Percentiles rank a stretch among this genome's conserved stretches.
Conservation (phyloP, 2,113 vertebrate genomes). For the Indicator indicator region DNA sequence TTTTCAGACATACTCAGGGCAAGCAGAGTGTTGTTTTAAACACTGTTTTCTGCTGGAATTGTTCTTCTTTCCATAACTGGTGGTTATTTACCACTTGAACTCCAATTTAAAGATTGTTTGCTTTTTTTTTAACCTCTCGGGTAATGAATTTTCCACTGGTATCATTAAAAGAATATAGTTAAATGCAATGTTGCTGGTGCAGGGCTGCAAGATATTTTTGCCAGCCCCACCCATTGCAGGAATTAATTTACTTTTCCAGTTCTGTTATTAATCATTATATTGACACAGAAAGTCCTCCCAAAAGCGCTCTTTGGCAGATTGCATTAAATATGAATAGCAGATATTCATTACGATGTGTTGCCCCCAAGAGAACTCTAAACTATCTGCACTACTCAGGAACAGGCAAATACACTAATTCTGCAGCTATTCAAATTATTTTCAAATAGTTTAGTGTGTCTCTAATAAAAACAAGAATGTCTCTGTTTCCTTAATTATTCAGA, state of each 20-base stretch:
- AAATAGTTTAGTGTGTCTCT: slow-evolving; percentile 66
- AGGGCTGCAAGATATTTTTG: slow-evolving; percentile 53
- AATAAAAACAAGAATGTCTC: slow-evolving; percentile 71
- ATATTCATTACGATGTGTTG: slow-evolving; percentile 72
- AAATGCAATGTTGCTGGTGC: slow-evolving; percentile 43
- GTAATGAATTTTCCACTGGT: slow-evolving; percentile 26
- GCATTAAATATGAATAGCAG: slow-evolving; percentile 71
- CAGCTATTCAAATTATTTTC: slow-evolving; percentile 71
- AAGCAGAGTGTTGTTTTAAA: not conserved
- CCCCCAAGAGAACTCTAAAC: slow-evolving; percentile 65
- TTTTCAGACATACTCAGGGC: not conserved
- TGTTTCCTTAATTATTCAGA: slow-evolving; percentile 67
- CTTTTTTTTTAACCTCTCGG: not conserved
- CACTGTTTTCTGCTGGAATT: not conserved
- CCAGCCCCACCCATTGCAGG: slow-evolving; percentile 55
- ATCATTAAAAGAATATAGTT: slow-evolving; percentile 6
- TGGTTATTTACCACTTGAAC: slow-evolving; percentile 17
- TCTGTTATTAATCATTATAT: slow-evolving; percentile 69
- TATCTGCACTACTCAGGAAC: slow-evolving; percentile 57
- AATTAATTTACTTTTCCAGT: slow-evolving; percentile 70
- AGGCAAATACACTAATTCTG: slow-evolving; percentile 68
- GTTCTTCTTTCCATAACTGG: not conserved
- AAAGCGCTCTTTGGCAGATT: slow-evolving; percentile 70
- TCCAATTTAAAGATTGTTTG: not conserved
- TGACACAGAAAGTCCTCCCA: slow-evolving; percentile 70